These are phyloP conservation scores for Busseola fusca DNA, from an alignment of 2,888 invertebrate species.

Conservation along the genomic window DNA sequence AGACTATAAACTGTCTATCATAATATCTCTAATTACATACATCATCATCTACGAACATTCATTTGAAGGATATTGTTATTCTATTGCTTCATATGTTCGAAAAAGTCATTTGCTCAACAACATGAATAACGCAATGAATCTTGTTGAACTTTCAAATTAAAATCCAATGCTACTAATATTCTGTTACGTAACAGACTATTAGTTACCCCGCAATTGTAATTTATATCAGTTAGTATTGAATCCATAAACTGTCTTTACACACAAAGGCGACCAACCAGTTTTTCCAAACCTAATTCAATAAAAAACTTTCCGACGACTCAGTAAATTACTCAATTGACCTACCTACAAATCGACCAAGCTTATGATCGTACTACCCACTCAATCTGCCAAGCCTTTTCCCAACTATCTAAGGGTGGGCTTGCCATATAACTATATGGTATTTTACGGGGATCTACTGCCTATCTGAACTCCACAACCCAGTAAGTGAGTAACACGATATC, in stretches of 20 bases:
- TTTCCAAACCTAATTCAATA: constrained; percentile 1
- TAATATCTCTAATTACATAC: background rate
- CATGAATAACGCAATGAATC: no score
- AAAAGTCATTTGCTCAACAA: no score
- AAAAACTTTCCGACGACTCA: background rate
- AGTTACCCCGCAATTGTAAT: background rate
- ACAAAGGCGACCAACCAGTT: background rate
- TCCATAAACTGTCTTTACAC: background rate
- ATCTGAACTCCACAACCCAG: background rate
- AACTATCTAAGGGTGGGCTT: background rate
- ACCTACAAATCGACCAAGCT: background rate
- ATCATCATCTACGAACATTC: background rate
- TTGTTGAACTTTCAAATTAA: no score
- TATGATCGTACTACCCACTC: constrained; percentile 1
- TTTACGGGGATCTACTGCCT: background rate
- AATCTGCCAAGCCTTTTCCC: background rate
- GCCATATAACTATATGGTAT: background rate
- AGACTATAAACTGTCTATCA: no score
- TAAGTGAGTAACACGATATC: background rate
- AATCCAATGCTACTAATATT: no score
- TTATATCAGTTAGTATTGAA: background rate
- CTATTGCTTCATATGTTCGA: no score
- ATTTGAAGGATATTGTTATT: background rate
- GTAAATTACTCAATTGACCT: constrained; percentile 10
- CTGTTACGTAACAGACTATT: no score